Percentiles rank a stretch among this genome's conserved stretches.
phyloP scores from a whole-genome alignment of 2,797 vertebrate species.

The Rhinatrema bivittatum region DNA sequence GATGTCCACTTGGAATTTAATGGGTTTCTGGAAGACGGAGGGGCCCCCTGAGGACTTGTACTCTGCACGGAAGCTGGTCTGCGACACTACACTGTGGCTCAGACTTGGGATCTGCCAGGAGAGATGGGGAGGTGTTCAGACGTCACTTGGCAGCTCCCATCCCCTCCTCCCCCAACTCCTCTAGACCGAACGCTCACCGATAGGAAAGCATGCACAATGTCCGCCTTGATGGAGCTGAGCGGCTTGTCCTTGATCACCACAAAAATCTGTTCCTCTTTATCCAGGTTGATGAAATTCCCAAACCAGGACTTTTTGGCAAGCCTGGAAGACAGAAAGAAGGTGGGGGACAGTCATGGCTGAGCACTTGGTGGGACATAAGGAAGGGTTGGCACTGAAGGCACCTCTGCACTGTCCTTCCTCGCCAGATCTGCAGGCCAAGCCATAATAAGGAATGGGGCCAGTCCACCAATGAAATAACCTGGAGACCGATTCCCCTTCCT shows the following conservation, averaged over 20 bases:
- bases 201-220: constrained; percentile 89
- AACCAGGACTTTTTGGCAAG: constrained; percentile 92
- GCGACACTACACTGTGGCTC: constrained; percentile 85
- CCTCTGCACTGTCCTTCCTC: neutral
- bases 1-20: constrained; percentile 88
- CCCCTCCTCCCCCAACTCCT: neutral
- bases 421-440: too few relatives aligned
- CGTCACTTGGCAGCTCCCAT: rapidly evolving
- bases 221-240: constrained; percentile 87
- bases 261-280: constrained; percentile 92
- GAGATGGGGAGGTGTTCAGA: neutral
- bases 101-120: constrained; percentile 77
- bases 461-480: too few relatives aligned
- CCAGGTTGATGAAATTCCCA: constrained; percentile 87
- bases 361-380: neutral
- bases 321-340: constrained; percentile 36
- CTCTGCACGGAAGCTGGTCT: constrained; percentile 86
- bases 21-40: constrained; percentile 86
- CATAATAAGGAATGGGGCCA: too few relatives aligned
- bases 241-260: constrained; percentile 89
- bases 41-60: constrained; percentile 82
- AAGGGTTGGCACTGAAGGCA: neutral
- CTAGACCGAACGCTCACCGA: constrained; percentile 61
- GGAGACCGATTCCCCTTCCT: too few relatives aligned
- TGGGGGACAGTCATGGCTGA: neutral